Base-by-base conservation (phyloP, 2,888 invertebrate genomes). In the Atethmia centrago region DNA sequence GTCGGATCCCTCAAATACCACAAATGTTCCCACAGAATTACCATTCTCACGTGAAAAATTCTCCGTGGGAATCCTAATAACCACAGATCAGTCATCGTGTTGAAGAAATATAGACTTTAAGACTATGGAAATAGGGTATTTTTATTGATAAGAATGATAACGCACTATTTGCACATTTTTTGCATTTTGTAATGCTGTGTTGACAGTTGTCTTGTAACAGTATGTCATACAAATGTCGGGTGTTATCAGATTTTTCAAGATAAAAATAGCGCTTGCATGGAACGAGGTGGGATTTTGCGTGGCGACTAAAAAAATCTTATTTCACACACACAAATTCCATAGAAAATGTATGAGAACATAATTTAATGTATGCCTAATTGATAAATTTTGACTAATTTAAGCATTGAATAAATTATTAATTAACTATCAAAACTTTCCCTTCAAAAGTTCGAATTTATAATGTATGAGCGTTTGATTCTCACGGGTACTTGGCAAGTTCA, bases 41-140 rank as follows among this genome's bases (percentile, higher is more conserved):
- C 69, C 74, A 85, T 90, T 92, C 91, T 87, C 92, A 91, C 87
- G 89, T 86, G 90, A 91, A 90, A 86, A 87, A 86, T 89, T 86
- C 65, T 80, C 70, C 83, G 86, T 85, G 88, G 87, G 84, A 88
- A 90, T 68, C 64, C 58, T 53, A 28, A 55, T 62, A 69, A 71
- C 79, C 71, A 55, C 61, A 40, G 31, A 45, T 36, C 40, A 42
- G 1, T 25, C 16, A 42, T 28, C 21, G 16, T 62, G 40, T 51
- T 65, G n/a, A n/a, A 40, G 28, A 40, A 84, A 76, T 65, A 62
- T 76, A 3, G n/a, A 73, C 79, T 25, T 28, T 68, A 84, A 7
- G 0, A 0, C 0, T 2, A 4, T 2, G 0, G 0, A 0, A 9
- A 56, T 59, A 69, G 36, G n/a, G 68, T 47, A 25, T 45, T 67